Conservation (phyloP, 2,113 vertebrate genomes). For the Hystrix brachyura region DNA sequence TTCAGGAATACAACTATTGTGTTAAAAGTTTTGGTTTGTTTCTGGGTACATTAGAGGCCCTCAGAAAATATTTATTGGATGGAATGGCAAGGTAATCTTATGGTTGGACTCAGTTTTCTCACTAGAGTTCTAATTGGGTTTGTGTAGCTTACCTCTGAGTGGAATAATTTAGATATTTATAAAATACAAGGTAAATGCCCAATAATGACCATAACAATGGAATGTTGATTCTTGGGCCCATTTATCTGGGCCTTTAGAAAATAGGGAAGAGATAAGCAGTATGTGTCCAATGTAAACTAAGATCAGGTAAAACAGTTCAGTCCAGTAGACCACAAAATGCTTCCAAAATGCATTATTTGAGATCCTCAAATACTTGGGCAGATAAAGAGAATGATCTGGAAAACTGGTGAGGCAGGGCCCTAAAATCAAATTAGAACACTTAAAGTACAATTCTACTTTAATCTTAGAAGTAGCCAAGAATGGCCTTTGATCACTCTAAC, state of each 20-base stretch:
- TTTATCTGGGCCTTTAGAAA: not conserved
- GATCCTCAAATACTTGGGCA: not conserved
- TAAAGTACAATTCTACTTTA: not conserved
- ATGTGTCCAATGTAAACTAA: not conserved
- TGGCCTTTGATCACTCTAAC: not conserved
- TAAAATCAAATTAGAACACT: conserved; percentile 13
- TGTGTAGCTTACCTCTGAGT: conserved; percentile 3
- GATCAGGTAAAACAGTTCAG: not conserved
- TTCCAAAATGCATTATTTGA: conserved; percentile 19
- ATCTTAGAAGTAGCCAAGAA: not conserved
- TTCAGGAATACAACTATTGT: not conserved
- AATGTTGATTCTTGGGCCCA: not conserved
- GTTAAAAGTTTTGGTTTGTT: not conserved
- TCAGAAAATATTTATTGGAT: not conserved
- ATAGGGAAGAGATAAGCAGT: not conserved
- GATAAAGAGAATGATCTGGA: not conserved
- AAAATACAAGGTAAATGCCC: not conserved
- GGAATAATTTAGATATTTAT: not conserved
- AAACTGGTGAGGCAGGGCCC: not conserved
- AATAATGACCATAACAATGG: not conserved
- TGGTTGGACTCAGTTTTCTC: not conserved
- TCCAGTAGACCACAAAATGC: not conserved
- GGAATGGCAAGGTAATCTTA: not conserved
- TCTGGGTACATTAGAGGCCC: not conserved
- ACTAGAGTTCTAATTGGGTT: not conserved